Evolutionary conservation across 2,113 vertebrate genomes (phyloP).

Genomic region (Larimichthys crocea): DNA sequence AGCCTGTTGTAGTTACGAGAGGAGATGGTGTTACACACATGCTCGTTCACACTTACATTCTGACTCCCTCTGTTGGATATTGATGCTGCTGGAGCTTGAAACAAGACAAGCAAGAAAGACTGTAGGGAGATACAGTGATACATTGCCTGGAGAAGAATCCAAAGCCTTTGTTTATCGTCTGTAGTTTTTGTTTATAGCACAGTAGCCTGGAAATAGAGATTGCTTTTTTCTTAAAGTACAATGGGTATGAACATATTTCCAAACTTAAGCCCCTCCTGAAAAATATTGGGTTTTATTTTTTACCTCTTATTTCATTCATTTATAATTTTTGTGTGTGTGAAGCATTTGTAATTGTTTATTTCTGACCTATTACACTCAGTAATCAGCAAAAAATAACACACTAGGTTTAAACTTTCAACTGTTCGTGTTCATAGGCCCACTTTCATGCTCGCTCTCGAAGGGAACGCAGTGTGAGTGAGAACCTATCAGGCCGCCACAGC

Average conservation of each 20-base stretch:
- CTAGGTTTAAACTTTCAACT: not conserved
- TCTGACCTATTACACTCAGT: not conserved
- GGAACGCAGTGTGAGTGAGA: constrained; percentile 91
- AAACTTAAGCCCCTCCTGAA: not conserved
- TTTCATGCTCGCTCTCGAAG: constrained; percentile 86
- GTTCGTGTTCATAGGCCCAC: constrained; percentile 78
- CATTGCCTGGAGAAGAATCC: not conserved
- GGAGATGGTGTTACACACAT: not conserved
- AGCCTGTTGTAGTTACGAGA: not conserved
- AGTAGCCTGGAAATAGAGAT: not conserved
- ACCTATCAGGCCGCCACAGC: constrained; percentile 85
- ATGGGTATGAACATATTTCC: not conserved
- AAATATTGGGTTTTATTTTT: not conserved
- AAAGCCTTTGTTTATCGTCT: not conserved
- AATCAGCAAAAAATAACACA: not conserved
- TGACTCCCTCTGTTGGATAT: not conserved
- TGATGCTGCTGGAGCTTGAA: not conserved
- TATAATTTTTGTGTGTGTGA: too few relatives aligned
- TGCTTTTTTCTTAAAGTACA: not conserved
- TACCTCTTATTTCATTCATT: too few relatives aligned
- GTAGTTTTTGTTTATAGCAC: not conserved
- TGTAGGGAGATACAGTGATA: not conserved
- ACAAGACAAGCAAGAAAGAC: not conserved
- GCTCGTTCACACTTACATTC: not conserved
- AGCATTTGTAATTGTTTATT: too few relatives aligned